Base-by-base conservation (phyloP, 2,797 vertebrate species). In the Spinus olivaceus region DNA sequence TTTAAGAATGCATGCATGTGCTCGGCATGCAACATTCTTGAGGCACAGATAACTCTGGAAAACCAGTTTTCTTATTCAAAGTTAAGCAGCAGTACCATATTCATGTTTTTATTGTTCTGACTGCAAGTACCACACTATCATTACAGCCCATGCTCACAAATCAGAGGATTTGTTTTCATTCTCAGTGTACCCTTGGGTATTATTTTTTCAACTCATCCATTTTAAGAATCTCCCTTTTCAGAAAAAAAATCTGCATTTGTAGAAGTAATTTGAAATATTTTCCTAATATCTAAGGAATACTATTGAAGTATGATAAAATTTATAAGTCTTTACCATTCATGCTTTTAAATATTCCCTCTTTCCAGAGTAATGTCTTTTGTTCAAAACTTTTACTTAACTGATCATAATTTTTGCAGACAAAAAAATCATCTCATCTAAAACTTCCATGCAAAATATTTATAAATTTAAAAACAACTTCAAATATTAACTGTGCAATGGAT, bases 11-110 rank as follows among this genome's bases (percentile, higher is more conserved):
- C 41, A 42, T 18, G 2, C 24, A 14, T 28, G 8, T 49, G 3
- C 24, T 65, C 90, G 39, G 6, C 35, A 67, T 24, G n/a, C 22
- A 54, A 39, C 25, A 15, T n/a, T 69, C 14, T 56, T 76, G 42
- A 65, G 47, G 6, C 23, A 67, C 10, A 78, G 12, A 10, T 66
- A 50, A 39, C 6, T 51, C 18, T 25, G 9, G 27, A 69, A 90
- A 72, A 60, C 10, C 3, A 9, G 1, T 63, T 70, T 30, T 85
- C 3, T 50, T 53, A 53, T 18, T 81, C 22, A 39, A 56, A 86
- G 17, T 61, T 65, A 74, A 15, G 4, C 42, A 86, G 14, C 56
- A 64, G 6, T 17, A 42, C 13, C 0, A 0, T 33, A 64, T 35
- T 74, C 3, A 20, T 32, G 10, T 6, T 86, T 82, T 60, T 78